Base-by-base conservation (phyloP, 2,888 invertebrate species). In the Andrena bicolor region DNA sequence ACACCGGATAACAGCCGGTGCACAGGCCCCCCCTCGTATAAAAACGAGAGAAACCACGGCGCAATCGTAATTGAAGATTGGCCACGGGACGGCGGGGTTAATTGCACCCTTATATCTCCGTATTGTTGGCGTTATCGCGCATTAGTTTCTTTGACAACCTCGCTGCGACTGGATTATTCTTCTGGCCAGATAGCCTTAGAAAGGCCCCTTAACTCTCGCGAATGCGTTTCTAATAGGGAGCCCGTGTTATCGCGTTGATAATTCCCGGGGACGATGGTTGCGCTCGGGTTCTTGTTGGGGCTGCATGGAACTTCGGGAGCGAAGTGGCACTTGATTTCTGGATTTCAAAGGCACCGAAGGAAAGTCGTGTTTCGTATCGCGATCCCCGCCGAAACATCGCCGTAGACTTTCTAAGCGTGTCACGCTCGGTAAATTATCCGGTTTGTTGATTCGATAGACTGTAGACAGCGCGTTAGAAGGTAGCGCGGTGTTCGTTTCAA, bases 71-170 rank as follows among this genome's bases (percentile, higher is more conserved):
- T 80, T 60, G 80, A 66, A 75, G 80, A 82, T 80, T 61, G 75
- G 80, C 63, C 63, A 66, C 63, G 82, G 80, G 30, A 65, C 48
- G 53, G 60, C 70, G 7, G 48, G 41, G 75, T 70, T 82, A 82
- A 80, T 82, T 71, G 75, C 53, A 20, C 41, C 66, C 28, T 74
- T 82, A 75, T 64, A 81, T 81, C 79, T 79, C 51, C 60, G 70
- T 32, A 74, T 81, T 81, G 81, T 81, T 81, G 41, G 8, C 60
- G 64, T 60, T 53, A 70, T 79, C 60, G 58, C 51, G 58, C 73
- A 81, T 81, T 79, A 73, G 69, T 81, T 81, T 81, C 81, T 79
- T 74, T 79, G 81, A 81, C 81, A 81, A 66, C 41, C 72, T n/a
- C 26, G 28, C 41, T 26, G 63, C 28, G 69, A 23, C 16, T 10